Percentiles rank a stretch among this genome's conserved stretches.
These are phyloP conservation scores for Phengaris alcon DNA, from an alignment of 2,888 invertebrate genomes.

Conservation along the genomic window DNA sequence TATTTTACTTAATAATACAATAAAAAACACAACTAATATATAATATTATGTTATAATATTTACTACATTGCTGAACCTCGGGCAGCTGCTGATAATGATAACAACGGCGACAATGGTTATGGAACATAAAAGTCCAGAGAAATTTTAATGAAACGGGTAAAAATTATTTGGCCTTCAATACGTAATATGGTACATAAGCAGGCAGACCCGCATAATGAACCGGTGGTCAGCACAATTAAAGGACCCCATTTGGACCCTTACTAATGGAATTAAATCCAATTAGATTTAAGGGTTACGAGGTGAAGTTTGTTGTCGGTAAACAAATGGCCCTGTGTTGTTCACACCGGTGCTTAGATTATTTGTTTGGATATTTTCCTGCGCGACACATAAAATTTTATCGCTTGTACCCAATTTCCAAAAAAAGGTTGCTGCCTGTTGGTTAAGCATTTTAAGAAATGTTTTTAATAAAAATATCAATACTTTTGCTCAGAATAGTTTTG, in stretches of 20 bases:
- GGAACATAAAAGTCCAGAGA: background rate
- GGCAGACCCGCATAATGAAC: slow-evolving; percentile 60
- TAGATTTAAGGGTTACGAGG: slow-evolving; percentile 77
- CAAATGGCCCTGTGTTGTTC: slow-evolving; percentile 69
- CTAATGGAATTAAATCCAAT: slow-evolving; percentile 79
- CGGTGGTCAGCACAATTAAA: slow-evolving; percentile 75
- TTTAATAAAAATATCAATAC: background rate
- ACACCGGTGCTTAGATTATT: slow-evolving; percentile 56
- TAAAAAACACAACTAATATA: no score
- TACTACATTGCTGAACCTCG: no score
- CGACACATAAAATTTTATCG: slow-evolving; percentile 20
- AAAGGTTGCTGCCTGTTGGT: background rate
- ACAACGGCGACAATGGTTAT: background rate
- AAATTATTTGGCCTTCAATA: slow-evolving; percentile 29
- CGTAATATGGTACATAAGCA: slow-evolving; percentile 17
- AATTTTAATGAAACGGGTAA: slow-evolving; percentile 31
- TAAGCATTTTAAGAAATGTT: background rate
- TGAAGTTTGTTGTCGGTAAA: slow-evolving; percentile 74
- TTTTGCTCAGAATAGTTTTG: background rate
- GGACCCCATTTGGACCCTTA: slow-evolving; percentile 73
- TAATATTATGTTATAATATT: no score
- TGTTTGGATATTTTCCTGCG: slow-evolving; percentile 47
- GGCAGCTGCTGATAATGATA: background rate
- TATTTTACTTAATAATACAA: no score
- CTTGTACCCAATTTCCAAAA: slow-evolving; percentile 10